These are phyloP conservation scores for Cyprinus carpio DNA, from an alignment of 2,113 vertebrate species.

Conservation along the genomic window DNA sequence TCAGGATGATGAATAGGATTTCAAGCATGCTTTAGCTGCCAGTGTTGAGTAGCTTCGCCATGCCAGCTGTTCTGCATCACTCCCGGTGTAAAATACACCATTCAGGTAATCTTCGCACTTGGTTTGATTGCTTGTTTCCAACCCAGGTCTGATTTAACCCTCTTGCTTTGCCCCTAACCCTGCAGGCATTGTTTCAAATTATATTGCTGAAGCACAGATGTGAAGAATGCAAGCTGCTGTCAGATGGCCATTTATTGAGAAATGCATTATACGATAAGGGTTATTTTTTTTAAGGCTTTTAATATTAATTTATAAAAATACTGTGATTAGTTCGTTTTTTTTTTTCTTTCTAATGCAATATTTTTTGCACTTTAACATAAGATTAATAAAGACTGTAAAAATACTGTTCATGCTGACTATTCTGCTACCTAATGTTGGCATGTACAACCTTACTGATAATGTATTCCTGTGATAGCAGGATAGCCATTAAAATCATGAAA, in stretches of 20 bases:
- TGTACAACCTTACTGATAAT: background rate
- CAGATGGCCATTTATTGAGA: background rate
- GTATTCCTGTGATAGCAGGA: background rate
- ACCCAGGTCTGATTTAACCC: background rate
- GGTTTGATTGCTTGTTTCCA: background rate
- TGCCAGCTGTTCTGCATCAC: constrained; percentile 19
- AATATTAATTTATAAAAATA: no score
- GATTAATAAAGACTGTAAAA: background rate
- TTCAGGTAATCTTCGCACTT: background rate
- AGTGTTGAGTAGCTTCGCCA: constrained; percentile 6
- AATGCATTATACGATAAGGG: background rate
- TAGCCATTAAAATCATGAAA: no score
- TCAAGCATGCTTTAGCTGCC: constrained; percentile 27
- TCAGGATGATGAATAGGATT: constrained; percentile 22
- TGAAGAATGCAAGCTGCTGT: background rate
- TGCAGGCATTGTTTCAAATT: background rate
- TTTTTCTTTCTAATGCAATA: background rate
- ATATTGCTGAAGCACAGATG: background rate
- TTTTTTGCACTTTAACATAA: background rate
- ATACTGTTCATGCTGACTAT: background rate
- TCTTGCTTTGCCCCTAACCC: background rate
- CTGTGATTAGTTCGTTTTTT: background rate
- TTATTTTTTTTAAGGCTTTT: background rate
- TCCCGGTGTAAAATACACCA: background rate
- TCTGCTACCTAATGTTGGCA: background rate